Base-by-base conservation (phyloP, 2,113 vertebrate genomes). In the Lucifuga dentata region DNA sequence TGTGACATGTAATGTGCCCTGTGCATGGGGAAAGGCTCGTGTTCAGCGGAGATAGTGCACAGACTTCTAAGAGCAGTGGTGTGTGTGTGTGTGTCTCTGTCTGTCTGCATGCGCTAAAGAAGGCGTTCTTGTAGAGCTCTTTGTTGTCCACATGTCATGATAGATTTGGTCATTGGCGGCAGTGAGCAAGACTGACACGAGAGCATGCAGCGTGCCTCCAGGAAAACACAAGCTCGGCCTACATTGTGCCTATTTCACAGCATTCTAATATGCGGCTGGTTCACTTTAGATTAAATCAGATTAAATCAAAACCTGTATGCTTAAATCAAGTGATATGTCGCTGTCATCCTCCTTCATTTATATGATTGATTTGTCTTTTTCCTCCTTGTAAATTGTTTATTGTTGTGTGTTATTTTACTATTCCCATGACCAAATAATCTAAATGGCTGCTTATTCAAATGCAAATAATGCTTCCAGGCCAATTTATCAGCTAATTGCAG, bases 61-160 rank as follows among this genome's bases (percentile, higher is more conserved):
- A 57, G 75, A 77, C 63, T 57, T 76, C 68, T 70, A 70, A 84
- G 73, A 68, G 35, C 68, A 41, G 67, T 57, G 68, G 63, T 55
- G 65, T 32, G 51, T 21, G 45, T 35, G 65, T 49, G 56, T 41
- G 74, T 6, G 40, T 45, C n/a, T n/a, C n/a, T 32, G 51, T 21
- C 40, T 35, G 65, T 49, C 51, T 41, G 74, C 5, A 36, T 45
- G 36, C 52, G 48, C 69, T 51, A 38, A 85, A 57, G 69, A 81
- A 64, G 56, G 60, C 81, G 46, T 78, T 81, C 72, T 81, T 80
- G 73, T 80, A 89, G n/a, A n/a, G 86, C 84, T 87, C 89, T 89
- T 91, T 90, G 89, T 92, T 91, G 88, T 87, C 85, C 89, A 88
- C 87, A 84, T 90, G 89, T 91, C 90, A 87, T 78, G 80, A 76